phyloP scores from a whole-genome alignment of 2,113 vertebrate species.

The Pteropus alecto region DNA sequence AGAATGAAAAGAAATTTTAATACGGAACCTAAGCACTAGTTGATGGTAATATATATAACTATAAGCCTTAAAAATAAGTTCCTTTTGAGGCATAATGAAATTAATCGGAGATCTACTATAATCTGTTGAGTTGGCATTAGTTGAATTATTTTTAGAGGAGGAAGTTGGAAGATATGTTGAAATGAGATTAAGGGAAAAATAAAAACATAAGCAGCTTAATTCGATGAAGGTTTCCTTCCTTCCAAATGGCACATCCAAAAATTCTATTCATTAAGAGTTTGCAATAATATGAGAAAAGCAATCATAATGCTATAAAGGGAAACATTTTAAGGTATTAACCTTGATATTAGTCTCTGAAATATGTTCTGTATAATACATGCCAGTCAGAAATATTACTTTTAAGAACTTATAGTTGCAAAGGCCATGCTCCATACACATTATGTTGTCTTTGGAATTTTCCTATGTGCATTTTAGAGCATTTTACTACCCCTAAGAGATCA shows the following conservation, averaged over 20 bases:
- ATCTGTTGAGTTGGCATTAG: conserved; percentile 37
- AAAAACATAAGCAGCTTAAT: conserved; percentile 58
- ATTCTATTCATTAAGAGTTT: background rate
- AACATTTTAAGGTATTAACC: conserved; percentile 32
- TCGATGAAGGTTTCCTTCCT: background rate
- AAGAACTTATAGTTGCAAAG: conserved; percentile 27
- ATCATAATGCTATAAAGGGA: background rate
- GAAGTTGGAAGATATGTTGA: conserved; percentile 32
- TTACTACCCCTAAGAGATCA: conserved; percentile 44
- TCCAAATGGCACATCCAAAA: conserved; percentile 7
- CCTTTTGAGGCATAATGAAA: conserved; percentile 40
- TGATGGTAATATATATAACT: background rate
- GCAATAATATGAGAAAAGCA: background rate
- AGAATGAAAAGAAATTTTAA: conserved; percentile 9
- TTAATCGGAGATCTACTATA: conserved; percentile 24
- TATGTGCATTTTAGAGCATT: conserved; percentile 17
- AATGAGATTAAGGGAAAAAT: conserved; percentile 54
- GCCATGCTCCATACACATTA: background rate
- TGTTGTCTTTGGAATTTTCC: conserved; percentile 38
- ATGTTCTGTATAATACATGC: conserved; percentile 8
- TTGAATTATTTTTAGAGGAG: conserved; percentile 59
- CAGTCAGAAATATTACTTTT: conserved; percentile 42
- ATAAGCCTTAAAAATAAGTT: conserved; percentile 11
- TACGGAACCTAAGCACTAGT: background rate
- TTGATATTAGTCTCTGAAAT: conserved; percentile 49